Base-by-base conservation (phyloP, 1,140 invertebrate genomes). In the Acromyrmex charruanus region DNA sequence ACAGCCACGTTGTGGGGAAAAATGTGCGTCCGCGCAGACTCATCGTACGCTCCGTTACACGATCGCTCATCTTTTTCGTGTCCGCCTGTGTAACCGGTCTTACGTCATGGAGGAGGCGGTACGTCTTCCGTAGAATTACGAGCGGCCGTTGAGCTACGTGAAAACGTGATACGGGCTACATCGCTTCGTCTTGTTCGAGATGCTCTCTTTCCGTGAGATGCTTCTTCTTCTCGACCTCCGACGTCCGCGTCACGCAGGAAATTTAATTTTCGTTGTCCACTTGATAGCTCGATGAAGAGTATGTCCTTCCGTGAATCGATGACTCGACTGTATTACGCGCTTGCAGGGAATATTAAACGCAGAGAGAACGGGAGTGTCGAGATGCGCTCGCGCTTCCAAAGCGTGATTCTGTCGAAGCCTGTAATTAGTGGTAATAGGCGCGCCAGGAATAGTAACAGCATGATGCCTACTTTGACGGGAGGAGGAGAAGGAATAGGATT, bases 351-450 rank as follows among this genome's bases (percentile, higher is more conserved):
- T 90, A 90, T 90, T 85, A 87, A 85, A 90, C 53, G 63, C 35
- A n/a, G 1, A 14, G 59, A 28, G 66, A 85, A 25, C 21, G 35
- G 1, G 44, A 53, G 55, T 51, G 39, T 35, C 72, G 71, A 18
- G 53, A 68, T 18, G 9, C 14, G 58, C 80, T 72, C 65, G 71
- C 69, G 79, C 86, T 90, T 90, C 88, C 89, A 85, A 75, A 87
- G 69, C 88, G 75, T 90, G 88, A 90, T 89, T 90, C 89, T 90
- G 63, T 85, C 68, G 74, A 75, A 51, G 80, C 39, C 80, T 90
- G 86, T 90, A 90, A 90, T 90, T 90, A 90, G 75, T 87, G 79
- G 84, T 85, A 90, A 90, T 81, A 85, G 88, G 72, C 65, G 86
- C 77, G 79, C 80, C 88, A 71, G 72, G 66, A 89, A 90, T 89